These are phyloP conservation scores for Onychorhynchus coronatus DNA, from an alignment of 2,113 vertebrate genomes.

Conservation along the genomic window DNA sequence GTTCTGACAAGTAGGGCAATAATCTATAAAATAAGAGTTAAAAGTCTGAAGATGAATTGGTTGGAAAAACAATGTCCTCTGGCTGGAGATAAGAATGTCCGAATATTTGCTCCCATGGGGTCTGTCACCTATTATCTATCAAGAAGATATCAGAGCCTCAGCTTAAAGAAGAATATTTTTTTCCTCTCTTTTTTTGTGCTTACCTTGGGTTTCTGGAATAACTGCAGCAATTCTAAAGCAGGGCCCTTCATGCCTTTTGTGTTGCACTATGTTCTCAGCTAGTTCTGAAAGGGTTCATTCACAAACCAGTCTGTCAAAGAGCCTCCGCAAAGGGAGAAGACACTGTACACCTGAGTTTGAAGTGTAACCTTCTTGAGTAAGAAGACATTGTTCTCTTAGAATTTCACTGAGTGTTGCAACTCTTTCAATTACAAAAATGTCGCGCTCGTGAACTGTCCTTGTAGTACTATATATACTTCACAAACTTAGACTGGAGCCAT, in stretches of 20 bases:
- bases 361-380: not conserved
- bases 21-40: not conserved
- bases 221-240: not conserved
- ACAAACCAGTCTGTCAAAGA: not conserved
- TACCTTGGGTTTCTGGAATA: not conserved
- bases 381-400: not conserved
- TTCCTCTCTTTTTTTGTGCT: not conserved
- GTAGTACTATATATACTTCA: not conserved
- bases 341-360: not conserved
- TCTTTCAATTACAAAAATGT: not conserved
- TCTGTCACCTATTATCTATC: not conserved
- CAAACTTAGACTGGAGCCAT: not conserved
- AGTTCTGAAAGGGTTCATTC: not conserved
- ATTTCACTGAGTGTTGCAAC: not conserved
- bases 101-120: not conserved
- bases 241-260: not conserved
- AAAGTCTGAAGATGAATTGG: not conserved
- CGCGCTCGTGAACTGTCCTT: not conserved
- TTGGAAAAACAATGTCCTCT: not conserved
- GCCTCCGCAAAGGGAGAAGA: not conserved
- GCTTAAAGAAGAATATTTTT: not conserved
- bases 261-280: not conserved
- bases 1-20: not conserved
- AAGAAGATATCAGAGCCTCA: not conserved
- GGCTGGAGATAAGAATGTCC: not conserved